These are phyloP conservation scores for Deilephila elpenor DNA, from an alignment of 2,888 invertebrate genomes.

Conservation along the genomic window DNA sequence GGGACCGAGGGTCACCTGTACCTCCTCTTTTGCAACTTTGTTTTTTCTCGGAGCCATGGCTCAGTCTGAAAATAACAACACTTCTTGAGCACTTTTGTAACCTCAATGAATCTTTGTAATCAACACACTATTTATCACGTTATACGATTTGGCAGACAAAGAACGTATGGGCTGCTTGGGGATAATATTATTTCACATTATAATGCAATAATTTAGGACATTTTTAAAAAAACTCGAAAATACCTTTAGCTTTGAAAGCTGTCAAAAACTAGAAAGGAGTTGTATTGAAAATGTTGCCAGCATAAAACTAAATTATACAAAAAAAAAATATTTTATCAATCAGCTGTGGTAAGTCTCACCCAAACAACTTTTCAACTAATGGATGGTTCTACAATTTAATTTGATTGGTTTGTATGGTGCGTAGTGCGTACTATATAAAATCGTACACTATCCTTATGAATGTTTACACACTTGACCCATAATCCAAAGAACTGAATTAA, in stretches of 20 bases:
- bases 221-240: slow-evolving; percentile 56
- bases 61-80: slow-evolving; percentile 80
- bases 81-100: slow-evolving; percentile 70
- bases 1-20: slow-evolving; percentile 97
- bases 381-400: too few species aligned
- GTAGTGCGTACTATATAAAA: too few species aligned
- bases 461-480: too few species aligned
- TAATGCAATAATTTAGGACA: slow-evolving; percentile 46
- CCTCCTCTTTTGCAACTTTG: slow-evolving; percentile 98
- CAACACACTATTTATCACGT: slow-evolving; percentile 22
- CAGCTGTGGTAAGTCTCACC: too few species aligned
- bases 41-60: slow-evolving; percentile 98
- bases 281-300: slow-evolving; percentile 29
- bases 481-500: too few species aligned
- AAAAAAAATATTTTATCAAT: too few species aligned
- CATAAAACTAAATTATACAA: too few species aligned
- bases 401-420: too few species aligned
- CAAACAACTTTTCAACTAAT: too few species aligned
- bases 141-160: not conserved
- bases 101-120: slow-evolving; percentile 66
- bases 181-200: slow-evolving; percentile 54
- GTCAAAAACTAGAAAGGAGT: slow-evolving; percentile 79
- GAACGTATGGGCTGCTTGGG: slow-evolving; percentile 36
- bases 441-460: too few species aligned
- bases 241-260: slow-evolving; percentile 81